Evolutionary conservation across 2,797 vertebrate species (phyloP), one percentile per base, ranked within the genome.

Genomic region (Chelon auratus): DNA sequence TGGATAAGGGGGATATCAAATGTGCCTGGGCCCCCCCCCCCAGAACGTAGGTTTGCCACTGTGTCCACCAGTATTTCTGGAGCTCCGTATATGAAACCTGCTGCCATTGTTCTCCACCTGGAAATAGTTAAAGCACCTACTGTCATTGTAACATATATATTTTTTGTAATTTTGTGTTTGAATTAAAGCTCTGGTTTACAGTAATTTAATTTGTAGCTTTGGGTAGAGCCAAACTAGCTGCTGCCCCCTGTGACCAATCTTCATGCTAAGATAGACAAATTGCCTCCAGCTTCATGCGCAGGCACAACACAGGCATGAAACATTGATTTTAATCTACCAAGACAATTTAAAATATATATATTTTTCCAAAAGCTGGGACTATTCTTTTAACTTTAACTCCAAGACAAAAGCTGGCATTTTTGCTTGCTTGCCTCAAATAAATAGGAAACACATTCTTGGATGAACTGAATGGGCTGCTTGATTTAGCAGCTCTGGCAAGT

Each of bases 401-500:
- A 48, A 58, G 22, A 68, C n/a, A 68, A 66, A 53, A 14, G 14
- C 15, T 45, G 26, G 0, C 9, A 52, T 55, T 60, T 67, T 52
- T 13, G 37, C 33, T 52, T 11, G 37, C 33, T 68, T 18, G 0
- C 3, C 5, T 54, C 9, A 56, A 42, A 39, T 24, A 40, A 65
- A 55, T 61, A 2, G 8, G 5, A 47, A 45, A 59, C 54, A 62
- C 4, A 54, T 9, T 51, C 39, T 53, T 40, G 26, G 8, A 48
- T 65, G 11, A 13, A 37, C 7, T 39, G 33, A 26, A 61, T 37
- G 63, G 10, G 43, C 24, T 11, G 62, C 43, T 78, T 81, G 22
- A 76, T 86, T 62, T 76, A 72, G 57, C 52, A 65, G 60, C 54
- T 70, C 37, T 78, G 67, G 69, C 33, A 66, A 64, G 12, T 50